Evolutionary conservation across 2,797 vertebrate genomes (phyloP), one percentile per base, ranked within the genome.

Genomic region (Peromyscus eremicus): DNA sequence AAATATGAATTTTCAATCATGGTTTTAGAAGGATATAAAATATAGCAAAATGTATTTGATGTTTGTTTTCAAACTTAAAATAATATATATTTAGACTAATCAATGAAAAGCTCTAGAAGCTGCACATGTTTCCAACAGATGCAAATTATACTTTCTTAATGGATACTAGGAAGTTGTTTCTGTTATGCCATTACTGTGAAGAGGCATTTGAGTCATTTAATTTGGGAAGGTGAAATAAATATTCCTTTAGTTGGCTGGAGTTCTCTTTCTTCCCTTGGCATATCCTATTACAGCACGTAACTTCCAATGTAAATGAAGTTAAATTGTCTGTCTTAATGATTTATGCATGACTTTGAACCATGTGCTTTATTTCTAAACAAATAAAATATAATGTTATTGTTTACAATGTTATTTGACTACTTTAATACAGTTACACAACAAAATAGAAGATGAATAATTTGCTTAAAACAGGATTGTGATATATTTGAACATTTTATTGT

Each of bases 321-420:
- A 84, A 97, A 96, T 88, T 91, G 94, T 83, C 92, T 94, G 32
- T 90, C 73, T 29, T 95, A 75, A 80, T 96, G 89, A 97, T 94
- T 97, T 98, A 95, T 86, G 90, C 9, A 92, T 93, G 68, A 88
- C 27, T 68, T 71, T 92, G 96, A 92, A 92, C 13, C 66, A 89
- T 29, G 92, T 29, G 19, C 82, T 93, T 92, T 86, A 57, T 90
- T 95, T 97, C 49, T 97, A 91, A 94, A 86, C 40, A 97, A 91
- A 64, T 86, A 71, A 27, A 52, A n/a, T 96, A 19, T 76, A 92
- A 71, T 93, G 11, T 88, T 21, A 82, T 66, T 92, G 0, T 85
- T 89, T 86, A n/a, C 86, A 97, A 93, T 90, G 84, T 1, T 23
- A 52, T 46, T 55, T 94, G 60, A 89, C 97, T 88, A 49, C 71